A percentile compares a stretch with the other conserved stretches of the same genome.
Evolutionary conservation across 2,888 invertebrate species (phyloP).

Genomic region (Malthinus seriepunctatus): DNA sequence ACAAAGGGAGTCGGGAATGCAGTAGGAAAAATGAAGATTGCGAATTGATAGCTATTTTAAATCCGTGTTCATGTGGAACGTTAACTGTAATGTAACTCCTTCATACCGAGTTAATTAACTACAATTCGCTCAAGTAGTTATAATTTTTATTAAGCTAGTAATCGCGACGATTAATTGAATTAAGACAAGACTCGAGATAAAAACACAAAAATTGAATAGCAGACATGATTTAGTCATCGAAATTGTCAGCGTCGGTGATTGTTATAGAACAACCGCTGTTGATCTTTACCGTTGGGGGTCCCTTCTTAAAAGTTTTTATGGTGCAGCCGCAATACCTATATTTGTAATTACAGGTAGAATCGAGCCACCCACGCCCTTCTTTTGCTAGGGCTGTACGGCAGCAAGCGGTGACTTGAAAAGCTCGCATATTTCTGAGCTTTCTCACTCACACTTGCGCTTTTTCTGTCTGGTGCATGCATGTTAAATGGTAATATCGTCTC

Average conservation of each 20-base stretch:
- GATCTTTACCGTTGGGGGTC: slow-evolving; percentile 25
- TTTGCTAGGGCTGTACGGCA: slow-evolving; percentile 28
- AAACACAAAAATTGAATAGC: neutral
- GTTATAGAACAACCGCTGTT: slow-evolving; percentile 22
- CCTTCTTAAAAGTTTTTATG: slow-evolving; percentile 22
- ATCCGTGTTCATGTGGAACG: too few relatives aligned
- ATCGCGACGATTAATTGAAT: too few relatives aligned
- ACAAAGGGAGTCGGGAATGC: too few relatives aligned
- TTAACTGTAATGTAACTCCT: too few relatives aligned
- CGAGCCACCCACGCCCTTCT: slow-evolving; percentile 30
- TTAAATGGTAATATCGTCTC: slow-evolving; percentile 19
- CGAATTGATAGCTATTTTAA: too few relatives aligned
- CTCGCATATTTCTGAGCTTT: slow-evolving; percentile 30
- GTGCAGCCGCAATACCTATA: slow-evolving; percentile 29
- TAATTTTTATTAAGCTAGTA: too few relatives aligned
- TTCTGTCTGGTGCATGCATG: slow-evolving; percentile 30
- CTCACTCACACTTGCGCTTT: slow-evolving; percentile 27
- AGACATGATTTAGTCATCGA: slow-evolving; percentile 24
- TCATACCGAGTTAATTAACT: too few relatives aligned
- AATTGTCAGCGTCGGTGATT: slow-evolving; percentile 14
- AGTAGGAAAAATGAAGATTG: too few relatives aligned
- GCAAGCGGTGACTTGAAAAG: slow-evolving; percentile 31
- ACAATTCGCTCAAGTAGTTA: too few relatives aligned
- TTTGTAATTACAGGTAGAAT: slow-evolving; percentile 30
- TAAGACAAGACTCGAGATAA: neutral